Evolutionary conservation across 92 coral and sea anemone genomes (phyloP), one percentile per base, ranked within the genome.

Genomic region (Desmophyllum pertusum): DNA sequence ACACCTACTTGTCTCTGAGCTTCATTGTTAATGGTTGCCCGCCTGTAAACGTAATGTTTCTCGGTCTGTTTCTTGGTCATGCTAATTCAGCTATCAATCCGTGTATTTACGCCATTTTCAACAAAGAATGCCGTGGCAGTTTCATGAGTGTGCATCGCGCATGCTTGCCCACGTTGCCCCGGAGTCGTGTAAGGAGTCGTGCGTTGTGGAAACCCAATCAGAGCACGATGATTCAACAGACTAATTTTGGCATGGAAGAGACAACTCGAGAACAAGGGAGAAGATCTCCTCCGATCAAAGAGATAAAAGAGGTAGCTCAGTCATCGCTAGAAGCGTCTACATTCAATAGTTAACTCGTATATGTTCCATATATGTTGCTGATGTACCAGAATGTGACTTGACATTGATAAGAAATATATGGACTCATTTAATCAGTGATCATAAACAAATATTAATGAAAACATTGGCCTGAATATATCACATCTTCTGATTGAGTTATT

Each of bases 61-160:
- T 87, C 0, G 90, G 94, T n/a, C 77, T 93, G n/a, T 62, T 84
- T 23, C 81, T 93, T 10, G 97, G 92, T 7, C 92, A 86, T 42
- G 86, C 95, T 7, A 93, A 93, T 92, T 62, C 80, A n/a, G 97
- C 97, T 7, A 86, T 93, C 72, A 93, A 93, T 62, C 97, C 97
- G 0, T 91, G 93, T 35, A 91, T 93, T 38, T 93, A 93, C 59
- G 87, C 90, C 78, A 84, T 91, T 38, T 93, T 93, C 73, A 93
- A 87, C 53, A 78, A 87, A 70, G 91, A 93, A n/a, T 93, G 84
- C 76, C 93, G 97, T 17, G 69, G 78, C 33, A 70, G 84, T 19
- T 39, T 91, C n/a, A 83, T 50, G 37, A 9, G 38, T 68, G 76
- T 70, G 5, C 14, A 68, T 27, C 65, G 76, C 18, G 50, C 77